phyloP scores from a whole-genome alignment of 1,140 invertebrate genomes.

The Neotoxoptera formosana region DNA sequence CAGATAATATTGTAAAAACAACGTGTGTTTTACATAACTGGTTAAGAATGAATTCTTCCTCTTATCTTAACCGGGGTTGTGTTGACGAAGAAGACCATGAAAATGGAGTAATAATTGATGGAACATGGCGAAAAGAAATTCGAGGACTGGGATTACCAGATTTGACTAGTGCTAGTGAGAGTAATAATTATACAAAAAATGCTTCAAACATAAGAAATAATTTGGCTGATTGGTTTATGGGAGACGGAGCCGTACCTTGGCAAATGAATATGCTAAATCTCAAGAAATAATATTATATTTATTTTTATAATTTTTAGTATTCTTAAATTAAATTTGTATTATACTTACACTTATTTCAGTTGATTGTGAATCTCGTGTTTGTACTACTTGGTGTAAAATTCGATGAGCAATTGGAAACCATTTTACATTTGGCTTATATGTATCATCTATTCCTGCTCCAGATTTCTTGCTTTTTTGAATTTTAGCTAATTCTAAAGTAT shows the following conservation, averaged over 20 bases:
- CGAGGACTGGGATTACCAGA: constrained; percentile 28
- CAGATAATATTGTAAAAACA: neutral
- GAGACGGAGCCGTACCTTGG: constrained; percentile 31
- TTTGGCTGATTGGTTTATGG: constrained; percentile 35
- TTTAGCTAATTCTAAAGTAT: constrained; percentile 39
- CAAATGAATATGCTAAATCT: constrained; percentile 36
- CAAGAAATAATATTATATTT: constrained; percentile 9
- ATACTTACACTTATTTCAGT: too few species aligned
- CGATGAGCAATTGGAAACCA: constrained; percentile 43
- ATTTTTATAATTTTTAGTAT: constrained; percentile 27
- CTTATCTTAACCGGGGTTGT: constrained; percentile 9
- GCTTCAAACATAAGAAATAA: constrained; percentile 32
- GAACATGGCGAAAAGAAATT: constrained; percentile 30
- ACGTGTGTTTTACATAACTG: constrained; percentile 20
- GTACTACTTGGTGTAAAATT: constrained; percentile 35
- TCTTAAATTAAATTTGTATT: neutral
- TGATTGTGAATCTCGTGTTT: constrained; percentile 24
- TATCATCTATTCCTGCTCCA: constrained; percentile 43
- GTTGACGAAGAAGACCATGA: constrained; percentile 27
- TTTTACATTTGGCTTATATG: constrained; percentile 45
- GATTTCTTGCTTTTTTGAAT: constrained; percentile 49
- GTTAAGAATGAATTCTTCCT: constrained; percentile 4
- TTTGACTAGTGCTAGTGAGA: constrained; percentile 22
- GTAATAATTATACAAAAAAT: constrained; percentile 35
- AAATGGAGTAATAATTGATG: constrained; percentile 21